Evolutionary conservation across 2,888 invertebrate genomes (phyloP).

Genomic region (Netelia virgata): DNA sequence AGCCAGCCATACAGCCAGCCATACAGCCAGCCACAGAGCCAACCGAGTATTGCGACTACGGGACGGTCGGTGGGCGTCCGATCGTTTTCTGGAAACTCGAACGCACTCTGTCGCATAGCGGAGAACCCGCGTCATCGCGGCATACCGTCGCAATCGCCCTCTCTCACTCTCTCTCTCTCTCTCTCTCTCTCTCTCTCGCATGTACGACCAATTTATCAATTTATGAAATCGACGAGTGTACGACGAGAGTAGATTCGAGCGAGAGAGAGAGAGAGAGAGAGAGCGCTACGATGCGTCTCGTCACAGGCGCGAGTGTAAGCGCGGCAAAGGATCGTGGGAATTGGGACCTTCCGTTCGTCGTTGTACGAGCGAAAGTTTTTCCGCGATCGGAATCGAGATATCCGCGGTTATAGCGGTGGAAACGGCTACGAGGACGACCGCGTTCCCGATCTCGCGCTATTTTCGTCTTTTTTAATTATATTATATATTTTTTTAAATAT

Average conservation of each 20-base stretch:
- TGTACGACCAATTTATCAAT: not conserved
- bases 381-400: slow-evolving; percentile 49
- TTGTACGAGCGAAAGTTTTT: slow-evolving; percentile 73
- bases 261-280: too few species aligned
- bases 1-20: too few species aligned
- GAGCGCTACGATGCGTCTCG: not conserved
- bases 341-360: slow-evolving; percentile 63
- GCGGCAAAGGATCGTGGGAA: slow-evolving; percentile 72
- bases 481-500: too few species aligned
- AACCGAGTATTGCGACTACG: too few species aligned
- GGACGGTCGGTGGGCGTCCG: slow-evolving; percentile 28
- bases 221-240: not conserved
- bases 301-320: not conserved
- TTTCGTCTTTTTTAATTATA: too few species aligned
- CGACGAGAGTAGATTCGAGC: too few species aligned
- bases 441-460: too few species aligned
- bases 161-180: too few species aligned
- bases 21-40: too few species aligned
- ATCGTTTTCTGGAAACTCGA: slow-evolving; percentile 47
- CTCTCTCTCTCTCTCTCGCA: not conserved
- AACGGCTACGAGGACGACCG: not conserved
- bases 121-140: slow-evolving; percentile 4
- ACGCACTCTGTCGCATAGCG: not conserved
- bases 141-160: not conserved
- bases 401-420: not conserved